Base-by-base conservation (phyloP, 1,140 invertebrate species). In the Habropoda laboriosa region DNA sequence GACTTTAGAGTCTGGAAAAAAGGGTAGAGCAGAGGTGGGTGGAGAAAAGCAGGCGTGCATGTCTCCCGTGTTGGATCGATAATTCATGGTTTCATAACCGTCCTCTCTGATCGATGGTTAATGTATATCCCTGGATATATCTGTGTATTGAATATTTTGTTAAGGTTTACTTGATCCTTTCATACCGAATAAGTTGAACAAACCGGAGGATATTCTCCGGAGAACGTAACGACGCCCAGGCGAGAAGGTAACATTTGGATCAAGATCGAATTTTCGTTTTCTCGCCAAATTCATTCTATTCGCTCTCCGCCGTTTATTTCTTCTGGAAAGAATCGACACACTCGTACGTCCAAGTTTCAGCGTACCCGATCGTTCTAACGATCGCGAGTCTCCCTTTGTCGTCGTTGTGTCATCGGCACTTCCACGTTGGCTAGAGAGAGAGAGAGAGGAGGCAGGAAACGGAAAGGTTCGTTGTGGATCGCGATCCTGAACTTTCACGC, bases 41-140 rank as follows among this genome's bases (percentile, higher is more conserved):
- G 24, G 7, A 18, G 16, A 21, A 18, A 42, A 27, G 45, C 12
- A 16, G 21, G 47, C 32, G 42, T 51, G 57, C n/a, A 10, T 40
- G 57, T 27, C 3, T 16, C 42, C 2, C 35, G 58, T 3, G 58
- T 3, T n/a, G 45, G n/a, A 75, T 75, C 72, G 72, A 75, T 66
- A 66, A 66, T 66, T 42, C 72, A n/a, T 55, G 10, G 58, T 24
- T 49, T 47, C 24, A 0, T 49, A 18, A 27, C 27, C 49, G 61
- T 55, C 40, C n/a, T n/a, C n/a, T 13, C 55, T 67, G 49, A 24
- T n/a, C 18, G 30, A 38, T 16, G 47, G n/a, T 47, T 38, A 64
- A 68, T 68, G 30, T 42, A 67, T n/a, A 35, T 51, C 12, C 12
- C 35, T 49, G 27, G n/a, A n/a, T n/a, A n/a, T 38, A 45, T 57